Percentiles rank a stretch among this genome's conserved stretches.
Conservation (phyloP, 2,888 invertebrate genomes). For the Rhagium mordax region DNA sequence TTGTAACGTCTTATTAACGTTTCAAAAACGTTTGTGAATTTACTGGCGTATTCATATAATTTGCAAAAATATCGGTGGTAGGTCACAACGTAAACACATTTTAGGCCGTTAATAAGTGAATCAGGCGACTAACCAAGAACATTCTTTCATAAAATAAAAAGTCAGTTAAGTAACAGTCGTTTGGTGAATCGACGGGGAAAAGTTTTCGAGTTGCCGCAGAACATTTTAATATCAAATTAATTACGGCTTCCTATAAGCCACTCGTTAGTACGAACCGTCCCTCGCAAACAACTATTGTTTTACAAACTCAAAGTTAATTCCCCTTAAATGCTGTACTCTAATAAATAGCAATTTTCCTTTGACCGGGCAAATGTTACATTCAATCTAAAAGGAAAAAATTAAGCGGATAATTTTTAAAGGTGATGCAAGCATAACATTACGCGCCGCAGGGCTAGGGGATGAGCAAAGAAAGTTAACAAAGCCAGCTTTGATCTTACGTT, state of each 20-base stretch:
- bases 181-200: background rate
- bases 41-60: no score
- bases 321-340: slow-evolving; percentile 1
- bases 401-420: slow-evolving; percentile 30
- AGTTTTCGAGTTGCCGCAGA: background rate
- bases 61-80: no score
- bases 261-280: background rate
- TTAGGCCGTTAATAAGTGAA: no score
- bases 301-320: background rate
- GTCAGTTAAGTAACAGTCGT: background rate
- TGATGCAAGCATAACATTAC: slow-evolving; percentile 21
- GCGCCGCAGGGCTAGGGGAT: slow-evolving; percentile 17
- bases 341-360: slow-evolving; percentile 24
- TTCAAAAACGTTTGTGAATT: no score
- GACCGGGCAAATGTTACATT: slow-evolving; percentile 4
- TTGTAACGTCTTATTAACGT: no score
- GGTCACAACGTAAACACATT: no score
- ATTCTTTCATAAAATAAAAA: background rate
- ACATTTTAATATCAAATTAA: background rate
- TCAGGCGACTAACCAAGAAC: no score
- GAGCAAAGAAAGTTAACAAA: slow-evolving; percentile 47
- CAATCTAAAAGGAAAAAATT: slow-evolving; percentile 21
- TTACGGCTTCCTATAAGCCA: background rate
- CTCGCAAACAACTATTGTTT: slow-evolving; percentile 13
- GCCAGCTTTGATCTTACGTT: slow-evolving; percentile 56